Base-by-base conservation (phyloP, 2,113 vertebrate genomes). In the Hucho hucho region DNA sequence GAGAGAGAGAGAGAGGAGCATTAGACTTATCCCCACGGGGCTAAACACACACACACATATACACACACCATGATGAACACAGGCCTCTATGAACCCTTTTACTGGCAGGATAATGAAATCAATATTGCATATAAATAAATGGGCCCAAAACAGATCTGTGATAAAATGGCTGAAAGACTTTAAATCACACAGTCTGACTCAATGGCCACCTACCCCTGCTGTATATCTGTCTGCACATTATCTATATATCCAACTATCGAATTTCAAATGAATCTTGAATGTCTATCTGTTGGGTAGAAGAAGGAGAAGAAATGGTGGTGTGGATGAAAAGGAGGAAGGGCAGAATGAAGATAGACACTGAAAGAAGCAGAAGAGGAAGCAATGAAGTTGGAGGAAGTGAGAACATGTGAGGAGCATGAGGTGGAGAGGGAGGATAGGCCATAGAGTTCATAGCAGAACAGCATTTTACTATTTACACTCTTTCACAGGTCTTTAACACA, bases 61-160 rank as follows among this genome's bases (percentile, higher is more conserved):
- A 80, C 72, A 70, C 73, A 86, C 84, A 85, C 83, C 76, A 86
- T 85, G 83, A 91, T 82, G 84, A 87, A 88, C 80, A 81, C 79
- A 76, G 73, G 80, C 83, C 74, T 81, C 49, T 68, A 59, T 82
- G 73, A 84, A 81, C 64, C 80, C 80, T 78, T 84, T 91, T 84
- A 87, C 83, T 79, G 83, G 88, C 75, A 83, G 80, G 73, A 84
- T 83, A 88, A 90, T 83, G 78, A 71, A 88, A 88, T 90, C 86
- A 89, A 89, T 91, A 87, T 73, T 79, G 75, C 83, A 84, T 82
- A 79, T 81, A 87, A 82, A 89, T 87, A 87, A 89, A 88, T 80
- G 75, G 76, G 71, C 79, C 64, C 65, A 79, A 86, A 88, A 88
- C 68, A 85, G 79, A 87, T 85, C 66, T 77, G 80, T 85, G 64